These are phyloP conservation scores for Corythornis madagascariensis DNA, from an alignment of 2,113 vertebrate genomes.

Conservation along the genomic window DNA sequence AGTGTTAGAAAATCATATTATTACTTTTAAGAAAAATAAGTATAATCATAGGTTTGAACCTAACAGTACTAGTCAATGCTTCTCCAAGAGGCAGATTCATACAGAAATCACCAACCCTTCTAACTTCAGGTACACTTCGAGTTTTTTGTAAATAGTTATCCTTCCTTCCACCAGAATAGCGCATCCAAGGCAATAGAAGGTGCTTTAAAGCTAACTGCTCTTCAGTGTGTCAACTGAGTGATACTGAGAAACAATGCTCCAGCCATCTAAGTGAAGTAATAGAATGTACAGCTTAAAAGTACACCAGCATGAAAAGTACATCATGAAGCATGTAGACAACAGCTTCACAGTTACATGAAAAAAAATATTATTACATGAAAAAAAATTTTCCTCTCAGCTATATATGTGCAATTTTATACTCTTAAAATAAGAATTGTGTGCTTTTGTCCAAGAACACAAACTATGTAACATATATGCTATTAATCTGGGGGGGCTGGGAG, in stretches of 20 bases:
- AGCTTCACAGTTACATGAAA: background rate
- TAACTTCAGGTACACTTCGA: background rate
- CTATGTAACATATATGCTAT: accelerated
- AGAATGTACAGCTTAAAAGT: background rate
- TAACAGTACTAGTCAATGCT: background rate
- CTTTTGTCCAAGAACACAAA: background rate
- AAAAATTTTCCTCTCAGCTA: background rate
- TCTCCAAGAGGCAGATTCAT: background rate
- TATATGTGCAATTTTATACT: background rate
- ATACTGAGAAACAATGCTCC: background rate
- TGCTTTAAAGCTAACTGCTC: background rate
- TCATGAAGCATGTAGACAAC: background rate
- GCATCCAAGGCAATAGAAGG: background rate
- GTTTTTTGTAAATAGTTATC: background rate
- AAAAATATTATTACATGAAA: background rate
- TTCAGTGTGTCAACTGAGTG: background rate
- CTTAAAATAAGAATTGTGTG: background rate
- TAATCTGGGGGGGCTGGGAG: background rate
- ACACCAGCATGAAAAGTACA: background rate
- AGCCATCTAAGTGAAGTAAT: background rate
- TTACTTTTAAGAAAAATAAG: background rate
- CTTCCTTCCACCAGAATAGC: background rate
- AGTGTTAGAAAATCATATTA: background rate
- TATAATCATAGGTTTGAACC: background rate
- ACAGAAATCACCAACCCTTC: background rate